Conservation (phyloP, 2,113 vertebrate species). For the Hiodon alosoides region DNA sequence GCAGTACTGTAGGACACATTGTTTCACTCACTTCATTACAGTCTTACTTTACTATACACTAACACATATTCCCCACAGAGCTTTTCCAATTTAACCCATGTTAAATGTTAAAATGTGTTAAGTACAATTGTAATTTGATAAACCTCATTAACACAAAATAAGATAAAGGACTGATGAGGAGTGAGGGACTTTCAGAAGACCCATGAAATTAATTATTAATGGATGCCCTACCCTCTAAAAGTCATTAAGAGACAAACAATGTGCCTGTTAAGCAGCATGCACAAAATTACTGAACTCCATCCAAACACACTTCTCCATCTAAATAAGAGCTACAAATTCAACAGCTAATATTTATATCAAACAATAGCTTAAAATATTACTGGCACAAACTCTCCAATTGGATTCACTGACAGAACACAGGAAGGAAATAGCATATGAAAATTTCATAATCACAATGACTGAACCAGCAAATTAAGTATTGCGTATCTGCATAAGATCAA, state of each 20-base stretch:
- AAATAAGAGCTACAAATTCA: background rate
- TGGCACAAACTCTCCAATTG: too few species aligned
- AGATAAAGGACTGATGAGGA: constrained; percentile 53
- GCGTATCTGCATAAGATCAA: too few species aligned
- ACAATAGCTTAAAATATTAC: too few species aligned
- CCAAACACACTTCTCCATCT: background rate
- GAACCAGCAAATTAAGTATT: too few species aligned
- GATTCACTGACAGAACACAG: too few species aligned
- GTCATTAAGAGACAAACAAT: constrained; percentile 42
- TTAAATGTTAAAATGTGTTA: constrained; percentile 52
- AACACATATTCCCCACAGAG: constrained; percentile 38
- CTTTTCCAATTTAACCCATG: constrained; percentile 55
- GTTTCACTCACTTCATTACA: too few species aligned
- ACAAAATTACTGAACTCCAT: background rate
- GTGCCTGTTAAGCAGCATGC: constrained; percentile 23
- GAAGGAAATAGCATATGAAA: too few species aligned
- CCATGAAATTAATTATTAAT: constrained; percentile 44
- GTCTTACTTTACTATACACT: too few species aligned
- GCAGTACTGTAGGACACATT: background rate
- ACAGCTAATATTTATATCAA: too few species aligned
- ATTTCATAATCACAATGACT: too few species aligned
- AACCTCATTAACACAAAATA: constrained; percentile 59
- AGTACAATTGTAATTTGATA: constrained; percentile 66
- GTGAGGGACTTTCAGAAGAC: constrained; percentile 22
- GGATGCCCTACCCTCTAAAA: constrained; percentile 41